These are phyloP conservation scores for Subacronicta megacephala DNA, from an alignment of 2,888 invertebrate genomes.

Conservation along the genomic window DNA sequence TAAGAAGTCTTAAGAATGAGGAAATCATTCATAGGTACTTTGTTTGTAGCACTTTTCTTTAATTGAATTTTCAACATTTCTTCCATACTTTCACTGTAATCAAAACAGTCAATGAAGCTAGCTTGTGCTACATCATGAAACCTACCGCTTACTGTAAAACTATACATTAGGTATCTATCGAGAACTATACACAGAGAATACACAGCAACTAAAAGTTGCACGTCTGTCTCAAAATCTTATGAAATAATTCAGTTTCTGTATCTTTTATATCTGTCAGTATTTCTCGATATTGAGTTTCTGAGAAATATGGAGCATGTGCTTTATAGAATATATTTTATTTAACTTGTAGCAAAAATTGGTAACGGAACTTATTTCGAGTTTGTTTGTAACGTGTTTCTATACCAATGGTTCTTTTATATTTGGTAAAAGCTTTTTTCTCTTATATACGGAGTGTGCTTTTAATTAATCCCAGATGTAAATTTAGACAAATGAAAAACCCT, in stretches of 20 bases:
- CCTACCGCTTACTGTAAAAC: too few species aligned
- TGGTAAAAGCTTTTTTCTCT: not conserved
- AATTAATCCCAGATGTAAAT: not conserved
- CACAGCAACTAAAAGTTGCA: conserved; percentile 5
- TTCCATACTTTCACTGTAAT: too few species aligned
- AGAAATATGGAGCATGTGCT: conserved; percentile 7
- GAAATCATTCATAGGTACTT: too few species aligned
- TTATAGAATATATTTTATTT: not conserved
- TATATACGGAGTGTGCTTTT: not conserved
- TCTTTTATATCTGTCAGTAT: not conserved
- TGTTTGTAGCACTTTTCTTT: too few species aligned
- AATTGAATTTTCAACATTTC: too few species aligned
- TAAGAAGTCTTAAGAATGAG: too few species aligned
- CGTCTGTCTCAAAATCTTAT: not conserved
- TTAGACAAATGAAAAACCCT: not conserved
- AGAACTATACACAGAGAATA: not conserved
- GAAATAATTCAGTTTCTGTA: not conserved
- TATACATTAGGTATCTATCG: too few species aligned
- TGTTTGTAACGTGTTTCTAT: not conserved
- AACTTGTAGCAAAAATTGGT: not conserved
- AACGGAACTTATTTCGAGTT: conserved; percentile 5
- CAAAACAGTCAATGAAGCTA: too few species aligned
- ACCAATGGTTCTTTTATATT: conserved; percentile 12
- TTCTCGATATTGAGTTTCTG: conserved; percentile 1
- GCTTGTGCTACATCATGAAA: too few species aligned